These are phyloP conservation scores for Tinamus guttatus DNA, from an alignment of 2,113 vertebrate species.

Conservation along the genomic window DNA sequence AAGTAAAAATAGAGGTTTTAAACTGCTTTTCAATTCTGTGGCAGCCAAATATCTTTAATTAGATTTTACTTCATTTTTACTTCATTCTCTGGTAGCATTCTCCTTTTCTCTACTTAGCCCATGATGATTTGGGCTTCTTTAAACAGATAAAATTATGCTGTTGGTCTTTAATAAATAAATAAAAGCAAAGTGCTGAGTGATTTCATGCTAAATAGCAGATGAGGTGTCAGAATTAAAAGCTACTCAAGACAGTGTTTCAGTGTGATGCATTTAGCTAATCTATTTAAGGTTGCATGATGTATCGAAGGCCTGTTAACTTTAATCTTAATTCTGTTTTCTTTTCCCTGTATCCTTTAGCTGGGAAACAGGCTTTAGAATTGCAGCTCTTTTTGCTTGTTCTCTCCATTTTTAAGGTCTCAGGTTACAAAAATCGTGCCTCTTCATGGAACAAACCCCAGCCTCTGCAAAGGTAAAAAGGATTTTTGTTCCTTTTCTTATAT, in stretches of 20 bases:
- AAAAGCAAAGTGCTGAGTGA: not conserved
- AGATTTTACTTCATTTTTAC: conserved; percentile 21
- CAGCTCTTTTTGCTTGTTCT: not conserved
- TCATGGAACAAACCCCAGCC: not conserved
- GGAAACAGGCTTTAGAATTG: not conserved
- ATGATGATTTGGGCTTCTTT: not conserved
- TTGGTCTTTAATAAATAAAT: no score
- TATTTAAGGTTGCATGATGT: not conserved
- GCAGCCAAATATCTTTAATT: conserved; percentile 39
- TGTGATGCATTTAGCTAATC: not conserved
- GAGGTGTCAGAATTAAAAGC: not conserved
- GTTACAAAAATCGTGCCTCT: not conserved
- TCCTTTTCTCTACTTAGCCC: not conserved
- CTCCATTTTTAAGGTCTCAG: not conserved
- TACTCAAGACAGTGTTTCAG: not conserved
- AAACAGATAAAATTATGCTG: not conserved
- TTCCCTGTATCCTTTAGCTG: not conserved
- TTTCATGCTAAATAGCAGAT: not conserved
- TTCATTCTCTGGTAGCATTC: accelerated
- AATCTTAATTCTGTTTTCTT: not conserved
- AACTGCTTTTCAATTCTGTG: not conserved
- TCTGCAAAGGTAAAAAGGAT: not conserved
- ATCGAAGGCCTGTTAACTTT: not conserved
- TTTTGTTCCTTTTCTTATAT: not conserved
- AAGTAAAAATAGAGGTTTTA: not conserved